Base-by-base conservation (phyloP, 2,113 vertebrate species). In the Panthera uncia region DNA sequence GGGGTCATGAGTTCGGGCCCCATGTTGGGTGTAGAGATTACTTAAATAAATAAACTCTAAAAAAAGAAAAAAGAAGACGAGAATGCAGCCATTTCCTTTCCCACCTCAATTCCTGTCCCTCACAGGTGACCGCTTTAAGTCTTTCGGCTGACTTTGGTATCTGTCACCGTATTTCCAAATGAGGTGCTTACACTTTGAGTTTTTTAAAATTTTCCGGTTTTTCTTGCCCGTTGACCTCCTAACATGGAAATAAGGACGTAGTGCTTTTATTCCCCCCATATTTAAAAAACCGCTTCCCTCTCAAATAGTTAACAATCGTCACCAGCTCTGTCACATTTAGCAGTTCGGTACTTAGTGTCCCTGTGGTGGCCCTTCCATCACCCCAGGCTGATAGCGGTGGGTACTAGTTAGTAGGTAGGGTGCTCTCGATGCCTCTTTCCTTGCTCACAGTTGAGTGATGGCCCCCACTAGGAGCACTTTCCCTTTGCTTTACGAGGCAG, bases 351-450 rank as follows among this genome's bases (percentile, higher is more conserved):
- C 5, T 29, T n/a, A 19, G 16, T 25, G 19, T 36, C 19, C 13
- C 11, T 13, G 14, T 36, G 38, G 10, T 1, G 1, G 33, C 25
- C 41, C 69, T 38, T 38, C 38, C 19, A 5, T 5, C 45, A 19
- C 36, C 36, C 2, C 5, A 29, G n/a, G 36, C 50, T 48, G 0
- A 0, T 11, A 61, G 38, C 16, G 38, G 3, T 16, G n/a, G 25
- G 50, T 36, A 25, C 13, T 45, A 1, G 9, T 87, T 11, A 16
- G 21, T 48, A 63, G 38, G 55, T 21, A 76, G 48, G 57, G 36
- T 14, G 31, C n/a, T 78, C 27, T 4, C 2, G 8, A 2, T 11
- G 21, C 21, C 48, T 33, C 13, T 73, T 12, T 27, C 21, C 4
- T 55, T 13, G 61, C 61, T 78, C 33, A n/a, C 48, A 3, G 3